These are phyloP conservation scores for Digitonthophagus gazella DNA, from an alignment of 2,888 invertebrate species.

Conservation along the genomic window DNA sequence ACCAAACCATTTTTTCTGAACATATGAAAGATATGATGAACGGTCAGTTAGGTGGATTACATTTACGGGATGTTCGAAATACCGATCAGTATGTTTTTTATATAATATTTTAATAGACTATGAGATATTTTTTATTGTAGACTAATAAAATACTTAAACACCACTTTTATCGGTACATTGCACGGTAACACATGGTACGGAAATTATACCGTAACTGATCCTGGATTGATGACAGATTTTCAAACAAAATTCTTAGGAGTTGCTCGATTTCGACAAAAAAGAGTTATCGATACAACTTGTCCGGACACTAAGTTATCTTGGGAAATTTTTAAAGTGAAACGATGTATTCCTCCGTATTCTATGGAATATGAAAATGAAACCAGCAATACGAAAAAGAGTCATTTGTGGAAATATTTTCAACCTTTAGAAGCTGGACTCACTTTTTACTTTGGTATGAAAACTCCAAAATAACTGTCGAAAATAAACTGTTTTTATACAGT, in stretches of 20 bases:
- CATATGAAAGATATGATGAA: conserved; percentile 21
- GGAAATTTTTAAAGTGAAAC: conserved; percentile 17
- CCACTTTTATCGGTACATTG: conserved; percentile 23
- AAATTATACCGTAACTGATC: conserved; percentile 27
- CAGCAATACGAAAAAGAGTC: neutral
- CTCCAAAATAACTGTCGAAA: no score
- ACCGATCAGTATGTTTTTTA: conserved; percentile 20
- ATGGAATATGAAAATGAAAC: neutral
- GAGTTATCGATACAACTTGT: conserved; percentile 30
- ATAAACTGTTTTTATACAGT: no score
- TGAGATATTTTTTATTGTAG: conserved; percentile 27
- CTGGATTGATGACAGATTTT: conserved; percentile 33
- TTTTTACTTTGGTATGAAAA: no score
- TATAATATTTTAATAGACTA: no score
- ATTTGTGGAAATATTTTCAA: conserved; percentile 21
- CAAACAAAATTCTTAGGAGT: conserved; percentile 33
- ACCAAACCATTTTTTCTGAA: conserved; percentile 18
- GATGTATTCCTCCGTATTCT: conserved; percentile 30
- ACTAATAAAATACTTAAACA: conserved; percentile 27
- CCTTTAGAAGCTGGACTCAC: no score
- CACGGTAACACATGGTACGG: conserved; percentile 33
- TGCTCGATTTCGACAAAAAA: conserved; percentile 32
- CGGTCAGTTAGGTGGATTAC: conserved; percentile 11
- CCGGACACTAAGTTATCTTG: conserved; percentile 3
- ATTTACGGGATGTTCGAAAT: conserved; percentile 13